Base-by-base conservation (phyloP, 2,888 invertebrate species). In the Xestia sexstrigata region DNA sequence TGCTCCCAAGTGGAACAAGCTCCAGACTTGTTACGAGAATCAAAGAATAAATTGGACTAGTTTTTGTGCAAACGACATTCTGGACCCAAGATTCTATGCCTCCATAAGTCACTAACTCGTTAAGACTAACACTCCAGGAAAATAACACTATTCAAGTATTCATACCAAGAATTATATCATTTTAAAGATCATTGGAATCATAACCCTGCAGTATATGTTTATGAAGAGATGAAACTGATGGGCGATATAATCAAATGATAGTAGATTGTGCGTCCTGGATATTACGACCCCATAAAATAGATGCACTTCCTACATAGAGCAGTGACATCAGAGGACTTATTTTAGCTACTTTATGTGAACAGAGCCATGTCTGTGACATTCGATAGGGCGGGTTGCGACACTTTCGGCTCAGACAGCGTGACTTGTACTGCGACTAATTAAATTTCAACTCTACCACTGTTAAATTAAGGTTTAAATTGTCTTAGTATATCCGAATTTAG, bases 331-430 rank as follows among this genome's bases (percentile, higher is more conserved):
- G 91, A 94, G 89, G 90, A 92, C 93, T 94, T 94, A 95, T 94
- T 95, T 95, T 93, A 95, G 94, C 91, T 92, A 92, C 92, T 95
- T 94, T 94, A 94, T 93, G 92, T 92, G 91, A 91, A 91, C 89
- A 90, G 89, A 84, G 88, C 91, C 92, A 87, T 92, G 93, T 93
- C 92, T 93, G 92, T 92, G 94, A 94, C 94, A 95, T 93, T 94
- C 91, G 93, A 95, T 94, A 93, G 93, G 89, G 91, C 90, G 91
- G 91, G 88, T 94, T 93, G 95, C 93, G 89, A 93, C 93, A 94
- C 92, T 92, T 91, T 89, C 90, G 78, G 90, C 77, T 87, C 90
- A 90, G 90, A 89, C 89, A 79, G 80, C 78, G 71, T 78, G 85
- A 82, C 80, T 81, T 74, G 26, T 52, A 42, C 74, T 1, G 23